phyloP scores from a whole-genome alignment of 2,797 vertebrate genomes.

The Chromis chromis region DNA sequence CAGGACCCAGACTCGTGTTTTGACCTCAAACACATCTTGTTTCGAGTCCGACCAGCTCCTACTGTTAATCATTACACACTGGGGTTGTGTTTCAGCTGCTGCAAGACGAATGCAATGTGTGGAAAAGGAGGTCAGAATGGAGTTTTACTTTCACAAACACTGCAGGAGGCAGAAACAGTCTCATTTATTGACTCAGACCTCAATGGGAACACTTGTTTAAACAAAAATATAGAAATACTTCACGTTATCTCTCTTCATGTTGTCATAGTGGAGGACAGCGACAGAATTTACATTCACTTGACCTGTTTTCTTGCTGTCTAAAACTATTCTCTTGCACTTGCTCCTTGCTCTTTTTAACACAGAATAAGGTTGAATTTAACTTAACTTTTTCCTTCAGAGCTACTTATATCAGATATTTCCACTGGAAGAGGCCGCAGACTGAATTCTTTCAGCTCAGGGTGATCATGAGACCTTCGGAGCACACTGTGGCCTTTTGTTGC shows the following conservation, averaged over 20 bases:
- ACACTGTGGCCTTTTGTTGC: conserved; percentile 50
- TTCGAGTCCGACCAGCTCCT: conserved; percentile 37
- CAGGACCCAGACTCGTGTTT: conserved; percentile 49
- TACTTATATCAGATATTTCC: not conserved
- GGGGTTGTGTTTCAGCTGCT: conserved; percentile 42
- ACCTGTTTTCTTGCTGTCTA: not conserved
- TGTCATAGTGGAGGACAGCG: not conserved
- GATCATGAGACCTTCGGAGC: conserved; percentile 32
- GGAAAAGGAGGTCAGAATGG: not conserved
- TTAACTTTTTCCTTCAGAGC: not conserved
- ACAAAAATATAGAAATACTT: not conserved
- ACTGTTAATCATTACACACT: conserved; percentile 30
- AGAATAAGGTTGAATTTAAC: not conserved
- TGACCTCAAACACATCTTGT: conserved; percentile 62
- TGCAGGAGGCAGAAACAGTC: conserved; percentile 2
- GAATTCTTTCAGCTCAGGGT: not conserved
- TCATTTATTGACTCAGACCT: not conserved
- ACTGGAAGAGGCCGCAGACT: not conserved
- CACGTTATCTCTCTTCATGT: not conserved
- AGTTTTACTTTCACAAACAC: not conserved
- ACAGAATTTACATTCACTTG: not conserved
- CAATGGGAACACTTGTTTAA: too few species aligned
- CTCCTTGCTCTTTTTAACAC: too few species aligned
- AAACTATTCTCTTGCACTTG: too few species aligned
- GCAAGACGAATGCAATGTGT: not conserved